Conservation (phyloP, 2,797 vertebrate genomes). For the Xerus rutilus region DNA sequence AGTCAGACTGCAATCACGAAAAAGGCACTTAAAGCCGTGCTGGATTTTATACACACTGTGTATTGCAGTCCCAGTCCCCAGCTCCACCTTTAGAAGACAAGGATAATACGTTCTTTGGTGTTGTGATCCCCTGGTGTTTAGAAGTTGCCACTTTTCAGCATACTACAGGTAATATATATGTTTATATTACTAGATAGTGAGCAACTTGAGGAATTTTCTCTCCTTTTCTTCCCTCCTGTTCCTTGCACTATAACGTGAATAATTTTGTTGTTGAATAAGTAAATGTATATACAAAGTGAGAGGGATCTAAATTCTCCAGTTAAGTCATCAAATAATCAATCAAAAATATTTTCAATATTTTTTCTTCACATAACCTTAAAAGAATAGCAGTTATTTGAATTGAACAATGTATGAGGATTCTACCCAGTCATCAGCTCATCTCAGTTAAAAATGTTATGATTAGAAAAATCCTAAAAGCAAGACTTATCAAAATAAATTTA, state of each 20-base stretch:
- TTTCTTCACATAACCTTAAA: background rate
- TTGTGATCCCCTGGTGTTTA: background rate
- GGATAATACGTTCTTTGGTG: background rate
- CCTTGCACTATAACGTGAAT: background rate
- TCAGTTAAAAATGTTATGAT: background rate
- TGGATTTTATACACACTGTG: accelerated
- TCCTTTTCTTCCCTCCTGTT: background rate
- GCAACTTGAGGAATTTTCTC: background rate
- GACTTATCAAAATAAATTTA: background rate
- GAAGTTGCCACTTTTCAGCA: background rate
- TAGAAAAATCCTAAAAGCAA: slow-evolving; percentile 13
- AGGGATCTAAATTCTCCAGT: background rate
- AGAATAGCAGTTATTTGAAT: background rate
- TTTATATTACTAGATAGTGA: background rate
- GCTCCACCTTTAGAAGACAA: background rate
- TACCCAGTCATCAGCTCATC: background rate
- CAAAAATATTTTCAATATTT: background rate
- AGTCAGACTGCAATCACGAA: background rate
- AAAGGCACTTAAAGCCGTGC: background rate
- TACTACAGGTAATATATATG: background rate
- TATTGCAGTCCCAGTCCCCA: background rate
- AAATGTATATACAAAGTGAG: background rate
- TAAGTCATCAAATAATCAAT: slow-evolving; percentile 17
- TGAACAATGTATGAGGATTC: background rate
- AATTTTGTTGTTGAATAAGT: background rate